Evolutionary conservation across 2,113 vertebrate genomes (phyloP), one percentile per base, ranked within the genome.

Genomic region (Sinocyclocheilus rhinocerous): DNA sequence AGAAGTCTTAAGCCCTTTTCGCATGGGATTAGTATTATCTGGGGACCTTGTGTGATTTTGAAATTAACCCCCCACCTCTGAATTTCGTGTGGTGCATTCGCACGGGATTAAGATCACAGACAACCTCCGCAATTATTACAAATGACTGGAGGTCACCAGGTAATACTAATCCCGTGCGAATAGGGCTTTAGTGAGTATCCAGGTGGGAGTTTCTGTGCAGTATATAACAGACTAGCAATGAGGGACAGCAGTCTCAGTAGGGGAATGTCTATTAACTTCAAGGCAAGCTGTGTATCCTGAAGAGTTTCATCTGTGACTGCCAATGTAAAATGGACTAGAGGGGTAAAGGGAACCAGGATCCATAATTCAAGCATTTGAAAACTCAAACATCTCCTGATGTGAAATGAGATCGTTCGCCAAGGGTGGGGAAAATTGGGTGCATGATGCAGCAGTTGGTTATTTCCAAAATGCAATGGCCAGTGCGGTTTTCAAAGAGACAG

Each of bases 321-420:
- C 16, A 7, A 82, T 82, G 16, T 82, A 82, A 52, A 82, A 22
- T 77, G 16, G 50, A 33, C 45, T 33, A 2, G 8, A 67, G 9
- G 36, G 45, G 42, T 33, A 18, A 70, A 33, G 63, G 80, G 45
- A 33, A 29, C 42, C 24, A 82, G 63, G 63, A 69, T n/a, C 9
- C 61, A 52, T 50, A 52, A 82, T 67, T 69, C 24, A 70, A 52
- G 80, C 42, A 50, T 82, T 33, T 26, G 59, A 48, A 81, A 81
- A 81, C 39, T 11, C 59, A 81, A 39, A 59, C 26, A 39, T 36
- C 18, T 78, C 52, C 76, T 79, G 20, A 39, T 59, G 76, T 79
- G 26, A 36, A 76, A 76, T 48, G 72, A 76, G 72, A 76, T 26
- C 12, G n/a, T 76, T 8, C 6, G 48, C 13, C 73, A 50, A 0